Percentiles rank a stretch among this genome's conserved stretches.
Conservation (phyloP, 1,140 invertebrate species). For the Zaprionus gabonicus region DNA sequence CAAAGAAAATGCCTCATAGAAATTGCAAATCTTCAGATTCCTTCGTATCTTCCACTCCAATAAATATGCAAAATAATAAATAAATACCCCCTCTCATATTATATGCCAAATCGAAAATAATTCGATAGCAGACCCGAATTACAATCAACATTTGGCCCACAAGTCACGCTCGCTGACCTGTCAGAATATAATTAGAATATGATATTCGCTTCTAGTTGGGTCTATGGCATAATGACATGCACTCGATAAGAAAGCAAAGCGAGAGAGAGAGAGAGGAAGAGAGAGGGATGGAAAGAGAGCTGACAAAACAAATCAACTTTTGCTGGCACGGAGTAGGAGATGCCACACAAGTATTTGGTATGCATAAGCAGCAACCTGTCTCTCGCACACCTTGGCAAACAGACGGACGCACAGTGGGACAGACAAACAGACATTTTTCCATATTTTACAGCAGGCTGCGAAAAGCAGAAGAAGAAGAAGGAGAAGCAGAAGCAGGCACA, state of each 20-base stretch:
- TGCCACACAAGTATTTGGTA: slow-evolving; percentile 67
- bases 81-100: neutral
- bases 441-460: slow-evolving; percentile 71
- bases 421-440: slow-evolving; percentile 59
- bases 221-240: slow-evolving; percentile 7
- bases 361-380: slow-evolving; percentile 66
- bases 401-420: slow-evolving; percentile 37
- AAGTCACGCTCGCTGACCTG: slow-evolving; percentile 8
- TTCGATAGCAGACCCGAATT: neutral
- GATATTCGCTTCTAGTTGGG: neutral
- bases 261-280: neutral
- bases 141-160: neutral
- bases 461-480: slow-evolving; percentile 27
- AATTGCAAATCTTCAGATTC: neutral
- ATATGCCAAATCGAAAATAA: neutral
- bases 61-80: neutral
- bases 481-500: slow-evolving; percentile 48
- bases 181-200: slow-evolving; percentile 6
- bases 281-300: neutral
- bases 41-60: neutral
- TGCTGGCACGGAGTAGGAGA: neutral
- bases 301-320: slow-evolving; percentile 76
- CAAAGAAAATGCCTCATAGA: neutral
- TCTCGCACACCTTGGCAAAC: slow-evolving; percentile 60
- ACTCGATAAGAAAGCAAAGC: neutral